Percentiles rank a stretch among this genome's conserved stretches.
These are phyloP conservation scores for Carposina sasakii DNA, from an alignment of 1,140 invertebrate genomes.

Conservation along the genomic window DNA sequence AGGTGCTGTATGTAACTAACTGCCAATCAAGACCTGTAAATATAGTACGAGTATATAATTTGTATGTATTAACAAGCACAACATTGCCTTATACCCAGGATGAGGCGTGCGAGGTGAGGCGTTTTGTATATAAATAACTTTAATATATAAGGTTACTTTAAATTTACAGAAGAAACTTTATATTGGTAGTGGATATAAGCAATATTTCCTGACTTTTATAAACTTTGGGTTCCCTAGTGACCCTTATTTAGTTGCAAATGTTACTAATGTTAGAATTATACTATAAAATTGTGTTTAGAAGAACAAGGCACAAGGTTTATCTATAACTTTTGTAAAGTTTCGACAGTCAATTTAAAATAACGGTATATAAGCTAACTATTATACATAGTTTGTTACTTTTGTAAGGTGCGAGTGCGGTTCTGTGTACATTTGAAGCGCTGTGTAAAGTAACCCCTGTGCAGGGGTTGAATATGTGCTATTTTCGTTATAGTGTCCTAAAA, in stretches of 20 bases:
- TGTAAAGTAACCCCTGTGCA: conserved; percentile 21
- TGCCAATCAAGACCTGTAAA: conserved; percentile 64
- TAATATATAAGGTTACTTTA: no score
- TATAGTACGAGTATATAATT: conserved; percentile 54
- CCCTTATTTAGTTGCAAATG: no score
- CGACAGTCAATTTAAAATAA: no score
- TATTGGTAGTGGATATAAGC: no score
- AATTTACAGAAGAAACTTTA: no score
- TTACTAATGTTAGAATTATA: no score
- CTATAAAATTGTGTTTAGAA: no score
- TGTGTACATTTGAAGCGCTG: conserved; percentile 44
- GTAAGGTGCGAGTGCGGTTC: conserved; percentile 51
- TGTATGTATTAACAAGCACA: conserved; percentile 45
- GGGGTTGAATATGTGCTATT: conserved; percentile 51
- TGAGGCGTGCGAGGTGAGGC: conserved; percentile 40
- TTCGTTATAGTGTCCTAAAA: conserved; percentile 59
- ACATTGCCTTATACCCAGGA: conserved; percentile 40
- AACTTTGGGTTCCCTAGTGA: no score
- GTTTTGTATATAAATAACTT: conserved; percentile 63
- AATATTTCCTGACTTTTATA: no score
- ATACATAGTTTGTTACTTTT: conserved; percentile 62
- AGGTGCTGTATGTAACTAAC: conserved; percentile 55
- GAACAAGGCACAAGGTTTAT: no score
- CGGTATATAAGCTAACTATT: no score
- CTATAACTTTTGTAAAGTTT: no score